Evolutionary conservation across 2,888 invertebrate genomes (phyloP).

Genomic region (Rhagium mordax): DNA sequence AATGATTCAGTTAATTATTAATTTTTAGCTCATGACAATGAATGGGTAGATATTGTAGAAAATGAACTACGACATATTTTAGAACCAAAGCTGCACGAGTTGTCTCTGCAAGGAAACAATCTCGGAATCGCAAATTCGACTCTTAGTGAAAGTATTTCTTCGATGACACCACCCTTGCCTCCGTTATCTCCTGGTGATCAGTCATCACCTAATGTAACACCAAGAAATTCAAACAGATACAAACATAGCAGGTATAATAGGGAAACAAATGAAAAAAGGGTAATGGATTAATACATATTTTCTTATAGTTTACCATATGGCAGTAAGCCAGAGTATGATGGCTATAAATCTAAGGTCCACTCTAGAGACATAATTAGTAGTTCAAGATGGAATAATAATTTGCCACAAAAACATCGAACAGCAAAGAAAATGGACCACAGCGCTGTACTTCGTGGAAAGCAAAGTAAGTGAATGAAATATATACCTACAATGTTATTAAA

Average conservation of each 20-base stretch:
- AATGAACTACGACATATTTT: conserved; percentile 84
- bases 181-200: conserved; percentile 81
- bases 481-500: background rate
- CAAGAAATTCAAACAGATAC: conserved; percentile 68
- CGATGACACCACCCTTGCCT: conserved; percentile 85
- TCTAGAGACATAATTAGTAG: conserved; percentile 58
- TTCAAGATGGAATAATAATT: conserved; percentile 63
- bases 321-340: conserved; percentile 74
- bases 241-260: conserved; percentile 67
- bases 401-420: conserved; percentile 71
- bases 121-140: conserved; percentile 78
- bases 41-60: conserved; percentile 88
- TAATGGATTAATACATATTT: background rate
- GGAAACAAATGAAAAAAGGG: background rate
- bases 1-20: background rate
- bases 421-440: conserved; percentile 74
- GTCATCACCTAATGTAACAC: conserved; percentile 69
- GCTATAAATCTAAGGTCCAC: conserved; percentile 68
- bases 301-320: conserved; percentile 78
- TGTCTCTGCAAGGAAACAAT: conserved; percentile 72
- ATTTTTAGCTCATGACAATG: conserved; percentile 76
- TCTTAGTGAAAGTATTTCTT: conserved; percentile 78
- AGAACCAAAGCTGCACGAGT: conserved; percentile 80
- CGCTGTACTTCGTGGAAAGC: conserved; percentile 73
- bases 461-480: conserved; percentile 71